These are phyloP conservation scores for Drosophila pachea DNA, from an alignment of 1,140 invertebrate genomes.

Conservation along the genomic window DNA sequence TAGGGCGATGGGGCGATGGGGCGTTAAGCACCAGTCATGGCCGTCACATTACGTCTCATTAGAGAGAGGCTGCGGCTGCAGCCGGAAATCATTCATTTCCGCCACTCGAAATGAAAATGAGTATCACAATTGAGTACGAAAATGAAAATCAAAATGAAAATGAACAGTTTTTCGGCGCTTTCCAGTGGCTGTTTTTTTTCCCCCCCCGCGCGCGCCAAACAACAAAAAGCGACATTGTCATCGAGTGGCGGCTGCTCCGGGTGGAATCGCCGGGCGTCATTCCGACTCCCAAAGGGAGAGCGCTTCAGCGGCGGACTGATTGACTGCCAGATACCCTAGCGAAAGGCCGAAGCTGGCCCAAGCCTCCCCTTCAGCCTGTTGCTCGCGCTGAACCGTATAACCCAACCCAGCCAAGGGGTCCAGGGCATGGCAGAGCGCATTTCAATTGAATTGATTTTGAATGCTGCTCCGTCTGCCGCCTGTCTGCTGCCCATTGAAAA, in stretches of 20 bases:
- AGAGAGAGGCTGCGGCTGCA: conserved; percentile 64
- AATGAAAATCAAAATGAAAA: conserved; percentile 53
- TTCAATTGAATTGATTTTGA: conserved; percentile 77
- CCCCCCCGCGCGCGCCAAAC: conserved; percentile 24
- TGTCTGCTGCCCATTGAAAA: conserved; percentile 67
- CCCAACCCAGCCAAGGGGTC: neutral
- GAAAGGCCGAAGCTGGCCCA: too few species aligned
- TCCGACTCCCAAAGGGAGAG: conserved; percentile 9
- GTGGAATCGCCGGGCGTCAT: neutral
- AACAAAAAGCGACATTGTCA: conserved; percentile 37
- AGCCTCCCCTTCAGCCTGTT: neutral
- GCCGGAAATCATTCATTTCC: conserved; percentile 72
- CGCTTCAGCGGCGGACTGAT: neutral
- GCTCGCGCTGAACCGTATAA: neutral
- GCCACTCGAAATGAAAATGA: conserved; percentile 53
- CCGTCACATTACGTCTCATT: conserved; percentile 74
- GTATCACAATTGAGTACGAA: conserved; percentile 19
- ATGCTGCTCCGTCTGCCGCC: conserved; percentile 62
- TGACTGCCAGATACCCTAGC: neutral
- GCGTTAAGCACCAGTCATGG: conserved; percentile 52
- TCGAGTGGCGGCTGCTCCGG: neutral
- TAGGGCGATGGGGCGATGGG: too few species aligned
- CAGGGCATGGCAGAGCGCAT: conserved; percentile 48
- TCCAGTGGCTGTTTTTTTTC: conserved; percentile 40
- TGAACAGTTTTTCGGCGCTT: conserved; percentile 57